Base-by-base conservation (phyloP, 2,888 invertebrate species). In the Sarcophaga carnaria region DNA sequence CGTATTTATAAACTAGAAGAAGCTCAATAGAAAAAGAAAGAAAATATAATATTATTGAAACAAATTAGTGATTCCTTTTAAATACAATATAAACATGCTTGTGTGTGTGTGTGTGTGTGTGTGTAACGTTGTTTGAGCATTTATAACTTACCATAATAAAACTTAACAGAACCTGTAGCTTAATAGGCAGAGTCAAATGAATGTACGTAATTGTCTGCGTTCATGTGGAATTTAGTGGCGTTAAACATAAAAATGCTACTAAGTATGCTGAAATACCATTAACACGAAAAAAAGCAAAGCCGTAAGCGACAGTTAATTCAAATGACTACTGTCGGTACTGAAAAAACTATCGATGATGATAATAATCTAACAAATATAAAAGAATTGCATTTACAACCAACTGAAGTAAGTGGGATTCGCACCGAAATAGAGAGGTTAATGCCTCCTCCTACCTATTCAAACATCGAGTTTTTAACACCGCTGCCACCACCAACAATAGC, bases 91-190 rank as follows among this genome's bases (percentile, higher is more conserved):
- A n/a, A 45, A 60, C 12, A 69, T 37, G 67, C 37, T 59, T 10
- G n/a, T 45, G 11, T 66, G 17, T 20, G 59, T 69, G 60, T 25
- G 2, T 69, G 60, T 4, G n/a, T 20, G 11, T 45, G 59, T 59
- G 1, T 69, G 60, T 25, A 60, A n/a, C 37, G 47, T 62, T 20
- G 14, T 47, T 27, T 67, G 25, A 45, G 14, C 27, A 79, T 20
- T 14, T 8, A 67, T n/a, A 47, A 22, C 27, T 64, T 49, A 27
- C 12, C 6, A 12, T 12, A 3, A 17, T 70, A 64, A 27, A 20
- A 62, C 20, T 17, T 54, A 54, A 54, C 62, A 62, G 27, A 27
- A 83, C 71, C 71, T 77, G 77, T 83, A 77, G 82, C 77, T 77
- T 62, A 76, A 11, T 64, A 45, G 25, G 25, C 49, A 71, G 3